A percentile compares a stretch with the other conserved stretches of the same genome.
Conservation (phyloP, 2,113 vertebrate genomes). For the Gobius niger region DNA sequence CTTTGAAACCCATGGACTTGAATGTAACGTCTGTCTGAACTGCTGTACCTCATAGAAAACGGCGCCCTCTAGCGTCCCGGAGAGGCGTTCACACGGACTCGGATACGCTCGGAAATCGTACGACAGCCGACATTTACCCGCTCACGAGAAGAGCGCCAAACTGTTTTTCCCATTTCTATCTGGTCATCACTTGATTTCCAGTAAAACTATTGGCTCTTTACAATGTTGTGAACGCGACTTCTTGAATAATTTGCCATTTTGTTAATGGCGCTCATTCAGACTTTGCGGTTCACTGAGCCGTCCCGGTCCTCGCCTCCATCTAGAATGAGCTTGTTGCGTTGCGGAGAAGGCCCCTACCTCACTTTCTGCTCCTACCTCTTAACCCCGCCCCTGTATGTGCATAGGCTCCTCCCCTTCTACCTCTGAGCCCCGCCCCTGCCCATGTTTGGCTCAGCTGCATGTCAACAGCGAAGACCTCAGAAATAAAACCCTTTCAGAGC, state of each 20-base stretch:
- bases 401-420: neutral
- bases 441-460: neutral
- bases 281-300: too few relatives aligned
- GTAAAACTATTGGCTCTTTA: too few relatives aligned
- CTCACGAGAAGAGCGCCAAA: too few relatives aligned
- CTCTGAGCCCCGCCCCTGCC: neutral
- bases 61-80: neutral
- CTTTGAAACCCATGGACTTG: neutral
- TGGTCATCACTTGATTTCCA: too few relatives aligned
- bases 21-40: neutral
- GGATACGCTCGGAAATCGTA: too few relatives aligned
- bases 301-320: too few relatives aligned
- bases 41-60: neutral
- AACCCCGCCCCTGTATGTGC: neutral
- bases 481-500: conserved; percentile 1
- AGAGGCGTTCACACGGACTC: neutral
- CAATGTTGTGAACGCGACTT: too few relatives aligned
- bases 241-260: too few relatives aligned
- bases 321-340: neutral
- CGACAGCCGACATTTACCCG: too few relatives aligned
- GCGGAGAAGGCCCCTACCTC: conserved; percentile 11
- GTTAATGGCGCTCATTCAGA: too few relatives aligned
- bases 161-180: too few relatives aligned
- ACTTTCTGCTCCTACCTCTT: neutral
- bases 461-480: conserved; percentile 4